These are phyloP conservation scores for Alethe castanea DNA, from an alignment of 2,113 vertebrate species.

Conservation along the genomic window DNA sequence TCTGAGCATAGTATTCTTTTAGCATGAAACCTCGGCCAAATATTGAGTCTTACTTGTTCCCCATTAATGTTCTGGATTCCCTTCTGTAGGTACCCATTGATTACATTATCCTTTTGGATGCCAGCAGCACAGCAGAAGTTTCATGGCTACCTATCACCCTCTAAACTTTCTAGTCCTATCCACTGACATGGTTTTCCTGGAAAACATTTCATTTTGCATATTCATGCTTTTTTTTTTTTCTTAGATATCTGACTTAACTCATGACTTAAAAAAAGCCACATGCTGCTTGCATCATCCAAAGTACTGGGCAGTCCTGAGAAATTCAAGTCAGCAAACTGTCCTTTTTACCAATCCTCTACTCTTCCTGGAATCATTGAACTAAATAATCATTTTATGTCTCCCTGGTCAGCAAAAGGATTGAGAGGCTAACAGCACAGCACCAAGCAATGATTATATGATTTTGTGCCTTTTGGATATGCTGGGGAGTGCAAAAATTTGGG, in stretches of 20 bases:
- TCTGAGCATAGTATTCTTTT: neutral
- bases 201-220: neutral
- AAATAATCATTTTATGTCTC: neutral
- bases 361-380: neutral
- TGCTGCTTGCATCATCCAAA: neutral
- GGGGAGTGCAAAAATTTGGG: neutral
- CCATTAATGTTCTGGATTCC: neutral
- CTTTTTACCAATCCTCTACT: neutral
- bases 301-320: neutral
- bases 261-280: fast-evolving
- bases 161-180: neutral
- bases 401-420: neutral
- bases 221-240: neutral
- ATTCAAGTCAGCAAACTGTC: neutral
- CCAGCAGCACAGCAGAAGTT: neutral
- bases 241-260: neutral
- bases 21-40: neutral
- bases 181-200: neutral
- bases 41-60: fast-evolving
- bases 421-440: neutral
- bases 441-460: neutral
- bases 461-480: neutral
- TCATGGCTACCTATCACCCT: neutral
- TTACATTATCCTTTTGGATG: neutral
- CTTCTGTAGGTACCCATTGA: neutral